Conservation (phyloP, 2,113 vertebrate genomes). For the Phoenicopterus ruber region DNA sequence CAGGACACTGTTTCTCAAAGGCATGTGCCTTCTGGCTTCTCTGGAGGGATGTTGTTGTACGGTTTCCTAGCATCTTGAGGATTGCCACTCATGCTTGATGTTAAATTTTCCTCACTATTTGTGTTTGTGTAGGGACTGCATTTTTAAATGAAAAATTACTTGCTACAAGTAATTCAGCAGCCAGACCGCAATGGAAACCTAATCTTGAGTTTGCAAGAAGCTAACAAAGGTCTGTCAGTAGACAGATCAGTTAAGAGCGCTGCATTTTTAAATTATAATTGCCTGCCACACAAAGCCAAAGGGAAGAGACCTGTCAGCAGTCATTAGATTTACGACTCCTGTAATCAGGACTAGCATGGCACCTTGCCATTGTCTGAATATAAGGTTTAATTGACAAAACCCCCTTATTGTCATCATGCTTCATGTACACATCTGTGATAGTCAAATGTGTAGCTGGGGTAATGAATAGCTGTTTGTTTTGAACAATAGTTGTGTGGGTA, state of each 20-base stretch:
- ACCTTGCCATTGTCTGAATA: neutral
- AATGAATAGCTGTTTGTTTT: neutral
- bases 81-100: neutral
- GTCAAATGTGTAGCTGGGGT: neutral
- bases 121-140: neutral
- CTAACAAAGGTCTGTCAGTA: neutral
- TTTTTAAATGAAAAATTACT: neutral
- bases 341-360: neutral
- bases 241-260: neutral
- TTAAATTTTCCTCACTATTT: neutral
- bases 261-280: neutral
- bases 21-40: neutral
- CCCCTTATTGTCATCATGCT: neutral
- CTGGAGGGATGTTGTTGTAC: neutral
- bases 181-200: neutral
- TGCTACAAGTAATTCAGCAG: neutral
- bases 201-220: neutral
- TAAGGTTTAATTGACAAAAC: neutral
- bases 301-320: neutral
- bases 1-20: neutral
- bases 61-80: neutral
- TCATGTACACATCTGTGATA: neutral
- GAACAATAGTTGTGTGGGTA: accelerated
- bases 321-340: neutral
- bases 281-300: neutral